phyloP scores from a whole-genome alignment of 2,888 invertebrate species.

The Griposia aprilina region DNA sequence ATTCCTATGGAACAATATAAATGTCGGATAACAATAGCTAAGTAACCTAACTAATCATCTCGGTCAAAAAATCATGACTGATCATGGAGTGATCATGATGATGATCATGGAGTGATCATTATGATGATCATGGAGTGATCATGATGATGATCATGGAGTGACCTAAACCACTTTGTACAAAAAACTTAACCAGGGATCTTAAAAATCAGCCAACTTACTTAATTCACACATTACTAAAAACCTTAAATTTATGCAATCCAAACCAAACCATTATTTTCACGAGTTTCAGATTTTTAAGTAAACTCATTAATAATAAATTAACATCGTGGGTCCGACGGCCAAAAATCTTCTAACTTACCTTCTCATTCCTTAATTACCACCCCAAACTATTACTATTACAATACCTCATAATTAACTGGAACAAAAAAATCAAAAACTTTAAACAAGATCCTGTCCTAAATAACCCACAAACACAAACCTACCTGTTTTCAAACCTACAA shows the following conservation, averaged over 20 bases:
- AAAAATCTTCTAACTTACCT: not conserved
- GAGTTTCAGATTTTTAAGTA: not conserved
- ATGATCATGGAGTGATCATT: too few relatives aligned
- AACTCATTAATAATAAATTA: not conserved
- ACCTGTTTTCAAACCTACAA: too few relatives aligned
- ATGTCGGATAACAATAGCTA: not conserved
- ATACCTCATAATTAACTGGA: not conserved
- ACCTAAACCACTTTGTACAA: not conserved
- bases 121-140: too few relatives aligned
- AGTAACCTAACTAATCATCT: not conserved
- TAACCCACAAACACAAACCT: not conserved
- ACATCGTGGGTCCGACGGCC: too few relatives aligned
- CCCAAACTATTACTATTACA: not conserved
- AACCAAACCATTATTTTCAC: not conserved
- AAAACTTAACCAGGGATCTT: not conserved
- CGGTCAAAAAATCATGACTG: too few relatives aligned
- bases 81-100: too few relatives aligned
- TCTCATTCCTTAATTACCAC: not conserved
- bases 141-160: too few relatives aligned
- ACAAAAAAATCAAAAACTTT: not conserved
- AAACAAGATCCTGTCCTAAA: conserved; percentile 27
- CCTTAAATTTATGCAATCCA: not conserved
- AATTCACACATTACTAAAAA: not conserved
- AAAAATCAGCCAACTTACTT: too few relatives aligned
- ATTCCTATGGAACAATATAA: not conserved